Conservation (phyloP, 2,888 invertebrate genomes). For the Ectemnius continuus region DNA sequence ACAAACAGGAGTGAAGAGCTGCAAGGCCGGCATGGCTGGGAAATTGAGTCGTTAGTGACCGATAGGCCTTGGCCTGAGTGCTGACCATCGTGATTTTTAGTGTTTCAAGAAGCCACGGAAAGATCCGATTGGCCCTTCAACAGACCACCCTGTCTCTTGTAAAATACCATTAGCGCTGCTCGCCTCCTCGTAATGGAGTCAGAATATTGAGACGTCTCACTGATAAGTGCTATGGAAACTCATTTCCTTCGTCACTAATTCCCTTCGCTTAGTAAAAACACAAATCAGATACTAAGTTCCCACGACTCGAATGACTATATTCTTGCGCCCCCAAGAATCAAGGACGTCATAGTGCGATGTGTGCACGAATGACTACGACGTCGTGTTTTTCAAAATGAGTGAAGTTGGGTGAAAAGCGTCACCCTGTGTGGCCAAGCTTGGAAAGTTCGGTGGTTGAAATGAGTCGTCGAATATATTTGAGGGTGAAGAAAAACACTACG, state of each 20-base stretch:
- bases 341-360: background rate
- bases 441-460: background rate
- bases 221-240: slow-evolving; percentile 8
- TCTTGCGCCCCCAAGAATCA: too few species aligned
- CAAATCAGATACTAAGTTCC: too few species aligned
- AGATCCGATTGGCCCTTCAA: slow-evolving; percentile 29
- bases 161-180: slow-evolving; percentile 38
- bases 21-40: slow-evolving; percentile 24
- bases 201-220: slow-evolving; percentile 6
- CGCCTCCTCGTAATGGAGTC: slow-evolving; percentile 22
- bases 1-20: slow-evolving; percentile 52
- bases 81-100: slow-evolving; percentile 49
- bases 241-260: slow-evolving; percentile 3
- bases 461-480: slow-evolving; percentile 7
- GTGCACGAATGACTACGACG: background rate
- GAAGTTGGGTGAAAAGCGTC: background rate
- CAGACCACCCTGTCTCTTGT: slow-evolving; percentile 43
- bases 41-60: slow-evolving; percentile 60
- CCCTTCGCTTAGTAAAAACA: background rate
- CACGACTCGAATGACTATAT: too few species aligned
- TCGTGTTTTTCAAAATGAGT: background rate
- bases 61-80: slow-evolving; percentile 33
- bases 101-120: slow-evolving; percentile 36
- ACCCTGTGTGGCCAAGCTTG: slow-evolving; percentile 4
- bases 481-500: slow-evolving; percentile 15